Evolutionary conservation across 2,113 vertebrate species (phyloP).

Genomic region (Macquaria ambigua): DNA sequence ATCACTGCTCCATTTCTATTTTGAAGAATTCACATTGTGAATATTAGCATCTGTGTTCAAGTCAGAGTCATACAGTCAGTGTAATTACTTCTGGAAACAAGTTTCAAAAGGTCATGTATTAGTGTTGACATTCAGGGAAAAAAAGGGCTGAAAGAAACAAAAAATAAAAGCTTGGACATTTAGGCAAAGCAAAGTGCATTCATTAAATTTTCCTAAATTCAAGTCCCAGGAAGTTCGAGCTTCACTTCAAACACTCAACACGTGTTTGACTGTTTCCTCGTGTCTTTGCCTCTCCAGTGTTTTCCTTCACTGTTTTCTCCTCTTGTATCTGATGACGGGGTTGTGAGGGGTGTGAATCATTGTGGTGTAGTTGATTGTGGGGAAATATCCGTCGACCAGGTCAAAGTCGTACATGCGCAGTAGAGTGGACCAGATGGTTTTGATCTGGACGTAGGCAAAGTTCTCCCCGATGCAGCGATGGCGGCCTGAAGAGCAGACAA

Average conservation of each 20-base stretch:
- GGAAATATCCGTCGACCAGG: slow-evolving; percentile 93
- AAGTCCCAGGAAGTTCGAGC: slow-evolving; percentile 24
- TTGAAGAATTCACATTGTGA: slow-evolving; percentile 61
- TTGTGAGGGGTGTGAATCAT: slow-evolving; percentile 98
- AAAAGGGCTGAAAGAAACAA: background rate
- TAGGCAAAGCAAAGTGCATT: slow-evolving; percentile 15
- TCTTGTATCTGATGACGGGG: slow-evolving; percentile 93
- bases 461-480: slow-evolving; percentile 99
- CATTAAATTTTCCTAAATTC: slow-evolving; percentile 10
- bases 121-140: background rate
- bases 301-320: slow-evolving; percentile 73
- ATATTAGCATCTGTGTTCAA: slow-evolving; percentile 37
- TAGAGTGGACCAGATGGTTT: slow-evolving; percentile 97
- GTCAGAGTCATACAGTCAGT: slow-evolving; percentile 6
- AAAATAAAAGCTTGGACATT: slow-evolving; percentile 21
- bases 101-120: background rate
- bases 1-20: background rate
- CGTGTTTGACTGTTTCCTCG: background rate
- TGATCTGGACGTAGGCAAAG: slow-evolving; percentile 98
- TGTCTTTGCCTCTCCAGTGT: background rate
- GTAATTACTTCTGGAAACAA: slow-evolving; percentile 31
- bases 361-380: slow-evolving; percentile 95
- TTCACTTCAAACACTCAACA: slow-evolving; percentile 3
- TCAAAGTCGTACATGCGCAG: slow-evolving; percentile 94
- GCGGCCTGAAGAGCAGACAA: slow-evolving; percentile 85